A percentile compares a stretch with the other conserved stretches of the same genome.
phyloP scores from a whole-genome alignment of 2,113 vertebrate species.

The Narcine bancroftii region DNA sequence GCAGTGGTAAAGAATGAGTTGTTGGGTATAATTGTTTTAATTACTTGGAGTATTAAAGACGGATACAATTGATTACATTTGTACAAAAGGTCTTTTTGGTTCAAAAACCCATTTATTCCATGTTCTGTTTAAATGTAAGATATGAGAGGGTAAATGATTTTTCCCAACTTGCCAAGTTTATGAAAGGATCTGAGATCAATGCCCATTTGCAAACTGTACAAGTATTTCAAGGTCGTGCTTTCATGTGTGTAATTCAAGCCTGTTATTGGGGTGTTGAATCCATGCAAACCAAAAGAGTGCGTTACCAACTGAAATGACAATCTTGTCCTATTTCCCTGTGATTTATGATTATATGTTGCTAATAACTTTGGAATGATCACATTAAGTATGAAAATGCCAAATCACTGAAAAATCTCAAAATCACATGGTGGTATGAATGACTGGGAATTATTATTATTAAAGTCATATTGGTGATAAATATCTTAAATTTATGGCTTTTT shows the following conservation, averaged over 20 bases:
- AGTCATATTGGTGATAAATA: neutral
- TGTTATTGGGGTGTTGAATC: neutral
- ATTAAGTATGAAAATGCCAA: neutral
- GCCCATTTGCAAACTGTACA: no score
- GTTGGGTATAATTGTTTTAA: neutral
- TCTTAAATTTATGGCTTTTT: neutral
- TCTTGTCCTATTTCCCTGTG: neutral
- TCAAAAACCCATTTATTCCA: neutral
- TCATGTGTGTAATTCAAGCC: neutral
- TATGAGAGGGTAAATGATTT: no score
- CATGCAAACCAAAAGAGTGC: neutral
- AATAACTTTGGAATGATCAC: neutral
- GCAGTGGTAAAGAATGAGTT: neutral
- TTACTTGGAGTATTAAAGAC: neutral
- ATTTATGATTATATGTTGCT: neutral
- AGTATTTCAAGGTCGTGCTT: neutral
- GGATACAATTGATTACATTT: neutral
- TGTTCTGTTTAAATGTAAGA: neutral
- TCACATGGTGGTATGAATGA: neutral
- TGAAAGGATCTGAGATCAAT: neutral
- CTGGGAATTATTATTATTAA: conserved; percentile 13
- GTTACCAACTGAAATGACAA: no score
- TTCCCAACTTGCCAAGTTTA: neutral
- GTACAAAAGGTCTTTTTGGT: neutral
- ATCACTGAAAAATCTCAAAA: neutral